Evolutionary conservation across 2,797 vertebrate genomes (phyloP).

Genomic region (Myotis myotis): DNA sequence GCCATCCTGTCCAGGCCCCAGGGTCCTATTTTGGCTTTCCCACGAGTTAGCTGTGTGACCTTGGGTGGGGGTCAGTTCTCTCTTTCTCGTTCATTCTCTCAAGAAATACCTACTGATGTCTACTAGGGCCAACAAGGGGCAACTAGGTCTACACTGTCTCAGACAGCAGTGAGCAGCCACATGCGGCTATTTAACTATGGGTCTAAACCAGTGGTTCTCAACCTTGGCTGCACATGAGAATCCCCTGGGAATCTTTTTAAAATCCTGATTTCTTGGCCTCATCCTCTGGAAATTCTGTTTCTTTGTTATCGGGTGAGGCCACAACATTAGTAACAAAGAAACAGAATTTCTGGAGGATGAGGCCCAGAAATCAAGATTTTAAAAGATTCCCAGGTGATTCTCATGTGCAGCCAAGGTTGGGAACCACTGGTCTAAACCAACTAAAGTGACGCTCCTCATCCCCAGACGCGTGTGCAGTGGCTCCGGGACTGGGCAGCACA

Average conservation of each 20-base stretch:
- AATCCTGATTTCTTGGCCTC: no score
- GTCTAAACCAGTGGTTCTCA: neutral
- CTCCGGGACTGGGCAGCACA: fast-evolving
- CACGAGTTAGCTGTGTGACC: neutral
- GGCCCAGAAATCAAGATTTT: no score
- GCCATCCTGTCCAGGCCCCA: neutral
- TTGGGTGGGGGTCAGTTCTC: neutral
- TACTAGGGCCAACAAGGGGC: neutral
- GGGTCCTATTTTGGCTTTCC: neutral
- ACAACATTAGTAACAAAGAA: no score
- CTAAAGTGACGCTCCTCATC: neutral
- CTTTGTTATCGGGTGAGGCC: no score
- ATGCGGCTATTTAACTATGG: neutral
- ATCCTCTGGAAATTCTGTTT: no score
- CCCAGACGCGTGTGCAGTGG: neutral
- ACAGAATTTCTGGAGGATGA: no score
- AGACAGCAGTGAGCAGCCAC: neutral
- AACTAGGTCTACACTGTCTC: neutral
- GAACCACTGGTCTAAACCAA: neutral
- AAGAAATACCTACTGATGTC: neutral
- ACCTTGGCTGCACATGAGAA: no score
- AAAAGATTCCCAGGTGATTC: no score
- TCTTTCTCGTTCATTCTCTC: neutral
- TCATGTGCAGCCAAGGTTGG: no score
- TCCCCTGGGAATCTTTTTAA: no score